Evolutionary conservation across 1,140 invertebrate species (phyloP).

Genomic region (Cotesia glomerata): DNA sequence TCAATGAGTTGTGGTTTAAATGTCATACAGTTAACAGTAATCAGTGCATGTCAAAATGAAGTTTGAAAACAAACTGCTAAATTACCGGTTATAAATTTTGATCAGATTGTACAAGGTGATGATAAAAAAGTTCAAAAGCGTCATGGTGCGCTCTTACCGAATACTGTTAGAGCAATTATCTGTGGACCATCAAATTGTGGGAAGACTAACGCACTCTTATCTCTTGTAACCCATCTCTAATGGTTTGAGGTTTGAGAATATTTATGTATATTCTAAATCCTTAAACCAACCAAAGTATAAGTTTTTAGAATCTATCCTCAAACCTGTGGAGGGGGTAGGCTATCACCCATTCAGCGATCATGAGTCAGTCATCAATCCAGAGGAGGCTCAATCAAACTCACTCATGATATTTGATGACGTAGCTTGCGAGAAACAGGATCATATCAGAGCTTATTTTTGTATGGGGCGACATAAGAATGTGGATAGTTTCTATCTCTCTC

Average conservation of each 20-base stretch:
- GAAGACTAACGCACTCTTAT: neutral
- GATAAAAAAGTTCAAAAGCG: neutral
- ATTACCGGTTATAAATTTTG: no score
- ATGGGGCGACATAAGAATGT: conserved; percentile 9
- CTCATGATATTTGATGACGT: conserved; percentile 2
- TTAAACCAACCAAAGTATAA: conserved; percentile 1
- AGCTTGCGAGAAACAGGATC: conserved; percentile 14
- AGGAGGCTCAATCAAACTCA: neutral
- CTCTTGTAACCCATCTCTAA: neutral
- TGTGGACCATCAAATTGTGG: conserved; percentile 9
- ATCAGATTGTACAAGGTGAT: neutral
- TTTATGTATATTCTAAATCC: conserved; percentile 11
- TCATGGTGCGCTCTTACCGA: neutral
- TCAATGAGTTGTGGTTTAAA: neutral
- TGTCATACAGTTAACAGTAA: no score
- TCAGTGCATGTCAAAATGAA: neutral
- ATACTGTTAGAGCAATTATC: neutral
- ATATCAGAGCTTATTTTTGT: conserved; percentile 6
- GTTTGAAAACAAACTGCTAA: no score
- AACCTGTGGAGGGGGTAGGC: neutral
- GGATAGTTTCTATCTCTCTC: conserved; percentile 4
- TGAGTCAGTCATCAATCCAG: no score
- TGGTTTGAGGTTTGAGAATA: conserved; percentile 5
- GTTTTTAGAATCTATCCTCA: neutral
- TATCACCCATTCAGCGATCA: neutral